phyloP scores from a whole-genome alignment of 1,140 invertebrate species.

The Oppia nitens region DNA sequence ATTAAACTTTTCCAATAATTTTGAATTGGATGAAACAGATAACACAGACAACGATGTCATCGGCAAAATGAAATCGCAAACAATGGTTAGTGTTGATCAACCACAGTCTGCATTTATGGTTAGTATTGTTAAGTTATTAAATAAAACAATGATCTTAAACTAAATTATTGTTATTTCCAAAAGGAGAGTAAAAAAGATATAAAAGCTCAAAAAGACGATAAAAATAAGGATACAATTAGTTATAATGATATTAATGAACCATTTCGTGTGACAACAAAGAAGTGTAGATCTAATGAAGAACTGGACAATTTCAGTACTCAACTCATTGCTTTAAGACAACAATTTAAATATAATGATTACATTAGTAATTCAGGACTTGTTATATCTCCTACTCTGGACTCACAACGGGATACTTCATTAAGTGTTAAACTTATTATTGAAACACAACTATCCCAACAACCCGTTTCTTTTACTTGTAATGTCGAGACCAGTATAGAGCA shows the following conservation, averaged over 20 bases:
- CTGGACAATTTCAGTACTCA: neutral
- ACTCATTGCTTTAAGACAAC: neutral
- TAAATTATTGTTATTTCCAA: no score
- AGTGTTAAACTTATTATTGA: slow-evolving; percentile 70
- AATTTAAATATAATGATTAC: neutral
- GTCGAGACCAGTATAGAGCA: slow-evolving; percentile 68
- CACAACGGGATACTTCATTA: slow-evolving; percentile 50
- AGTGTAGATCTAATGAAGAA: neutral
- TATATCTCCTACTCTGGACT: slow-evolving; percentile 60
- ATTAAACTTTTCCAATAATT: neutral
- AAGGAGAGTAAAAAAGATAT: no score
- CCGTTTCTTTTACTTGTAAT: slow-evolving; percentile 69
- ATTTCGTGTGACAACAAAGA: neutral
- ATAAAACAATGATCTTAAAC: no score
- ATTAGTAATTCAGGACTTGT: slow-evolving; percentile 37
- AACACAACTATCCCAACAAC: slow-evolving; percentile 40
- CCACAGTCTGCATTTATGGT: neutral
- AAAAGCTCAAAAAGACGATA: no score
- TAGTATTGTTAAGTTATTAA: neutral
- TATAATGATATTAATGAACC: neutral
- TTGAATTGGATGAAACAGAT: neutral
- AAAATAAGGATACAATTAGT: no score
- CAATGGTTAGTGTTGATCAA: neutral
- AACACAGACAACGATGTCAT: neutral
- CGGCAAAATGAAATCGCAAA: no score